Conservation (phyloP, 2,888 invertebrate species). For the Amphiduros pacificus region DNA sequence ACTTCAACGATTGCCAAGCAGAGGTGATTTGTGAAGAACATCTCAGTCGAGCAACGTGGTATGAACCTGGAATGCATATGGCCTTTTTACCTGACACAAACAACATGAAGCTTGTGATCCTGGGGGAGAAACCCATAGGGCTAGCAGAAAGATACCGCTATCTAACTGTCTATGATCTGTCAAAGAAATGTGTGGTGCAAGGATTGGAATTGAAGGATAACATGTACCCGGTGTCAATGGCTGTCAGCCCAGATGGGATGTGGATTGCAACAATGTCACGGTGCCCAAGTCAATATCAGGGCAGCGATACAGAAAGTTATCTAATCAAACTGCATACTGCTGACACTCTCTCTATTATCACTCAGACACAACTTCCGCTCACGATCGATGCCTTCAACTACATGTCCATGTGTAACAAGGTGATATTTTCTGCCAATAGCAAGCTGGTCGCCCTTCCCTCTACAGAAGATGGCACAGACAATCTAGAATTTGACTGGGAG, state of each 20-base stretch:
- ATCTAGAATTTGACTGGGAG: conserved; percentile 4
- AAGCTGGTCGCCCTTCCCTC: conserved; percentile 6
- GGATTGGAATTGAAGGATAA: conserved; percentile 5
- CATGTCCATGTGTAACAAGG: conserved; percentile 10
- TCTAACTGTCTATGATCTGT: conserved; percentile 5
- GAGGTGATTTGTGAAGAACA: background rate
- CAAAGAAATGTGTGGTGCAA: background rate
- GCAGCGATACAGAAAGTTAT: conserved; percentile 7
- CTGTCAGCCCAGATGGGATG: conserved; percentile 3
- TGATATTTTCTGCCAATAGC: conserved; percentile 12
- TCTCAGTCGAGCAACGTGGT: conserved; percentile 1
- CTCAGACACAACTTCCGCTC: conserved; percentile 5
- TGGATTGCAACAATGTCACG: conserved; percentile 13
- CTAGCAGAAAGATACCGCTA: conserved; percentile 11
- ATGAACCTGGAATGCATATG: conserved; percentile 6
- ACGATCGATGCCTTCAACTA: conserved; percentile 10
- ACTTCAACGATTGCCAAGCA: conserved; percentile 4
- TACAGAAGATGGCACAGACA: conserved; percentile 2
- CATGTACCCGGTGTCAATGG: conserved; percentile 9
- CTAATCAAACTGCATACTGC: conserved; percentile 8
- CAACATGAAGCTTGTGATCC: background rate
- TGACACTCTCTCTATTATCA: background rate
- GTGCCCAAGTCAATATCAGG: conserved; percentile 1
- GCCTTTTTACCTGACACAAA: background rate
- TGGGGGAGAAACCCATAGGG: conserved; percentile 8